A percentile compares a stretch with the other conserved stretches of the same genome.
phyloP scores from a whole-genome alignment of 1,140 invertebrate genomes.

The Glomeris maerens region DNA sequence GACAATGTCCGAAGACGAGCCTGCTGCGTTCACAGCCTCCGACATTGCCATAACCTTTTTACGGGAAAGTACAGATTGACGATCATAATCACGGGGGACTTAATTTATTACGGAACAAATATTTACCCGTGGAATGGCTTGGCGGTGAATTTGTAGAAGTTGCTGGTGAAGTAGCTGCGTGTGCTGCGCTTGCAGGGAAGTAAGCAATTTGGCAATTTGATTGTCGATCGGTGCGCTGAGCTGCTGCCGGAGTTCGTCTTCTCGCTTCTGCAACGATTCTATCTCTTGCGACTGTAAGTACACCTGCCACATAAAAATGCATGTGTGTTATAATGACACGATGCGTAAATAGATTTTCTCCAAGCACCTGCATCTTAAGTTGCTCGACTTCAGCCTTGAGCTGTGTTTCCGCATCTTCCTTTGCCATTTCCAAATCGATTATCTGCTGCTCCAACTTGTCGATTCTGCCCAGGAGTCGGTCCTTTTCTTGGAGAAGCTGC shows the following conservation, averaged over 20 bases:
- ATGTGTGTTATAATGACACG: too few relatives aligned
- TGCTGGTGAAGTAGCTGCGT: slow-evolving; percentile 24
- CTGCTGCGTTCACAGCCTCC: too few relatives aligned
- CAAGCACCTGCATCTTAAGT: slow-evolving; percentile 16
- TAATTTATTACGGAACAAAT: too few relatives aligned
- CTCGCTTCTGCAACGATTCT: slow-evolving; percentile 20
- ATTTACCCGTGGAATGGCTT: not conserved
- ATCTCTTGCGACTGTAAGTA: slow-evolving; percentile 17
- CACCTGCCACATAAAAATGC: too few relatives aligned
- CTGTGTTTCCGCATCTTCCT: slow-evolving; percentile 7
- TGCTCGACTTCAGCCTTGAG: slow-evolving; percentile 17
- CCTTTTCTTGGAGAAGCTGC: too few relatives aligned
- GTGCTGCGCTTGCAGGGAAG: slow-evolving; percentile 22
- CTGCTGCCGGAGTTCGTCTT: slow-evolving; percentile 22
- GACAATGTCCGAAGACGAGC: too few relatives aligned
- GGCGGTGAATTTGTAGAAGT: slow-evolving; percentile 16
- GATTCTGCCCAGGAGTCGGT: too few relatives aligned
- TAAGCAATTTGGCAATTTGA: slow-evolving; percentile 19
- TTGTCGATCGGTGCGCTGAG: slow-evolving; percentile 19
- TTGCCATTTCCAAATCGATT: not conserved
- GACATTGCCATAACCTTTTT: too few relatives aligned
- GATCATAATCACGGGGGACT: too few relatives aligned
- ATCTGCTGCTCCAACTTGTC: too few relatives aligned
- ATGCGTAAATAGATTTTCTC: not conserved
- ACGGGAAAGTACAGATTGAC: too few relatives aligned